Conservation (phyloP, 2,113 vertebrate species). For the Muntiacus reevesi region DNA sequence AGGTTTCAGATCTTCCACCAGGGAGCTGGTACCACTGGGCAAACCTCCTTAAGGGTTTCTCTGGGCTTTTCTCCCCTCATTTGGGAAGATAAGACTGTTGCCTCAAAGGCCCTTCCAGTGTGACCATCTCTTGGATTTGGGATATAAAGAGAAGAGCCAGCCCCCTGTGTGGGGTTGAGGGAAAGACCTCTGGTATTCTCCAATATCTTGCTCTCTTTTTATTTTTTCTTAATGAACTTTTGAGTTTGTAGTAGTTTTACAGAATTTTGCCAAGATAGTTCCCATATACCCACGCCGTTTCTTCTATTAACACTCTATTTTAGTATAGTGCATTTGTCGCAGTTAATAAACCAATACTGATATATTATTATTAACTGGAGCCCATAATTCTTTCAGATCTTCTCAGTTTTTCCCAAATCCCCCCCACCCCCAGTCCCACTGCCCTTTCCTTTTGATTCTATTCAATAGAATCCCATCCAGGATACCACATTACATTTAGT, state of each 20-base stretch:
- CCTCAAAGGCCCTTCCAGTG: neutral
- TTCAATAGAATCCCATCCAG: neutral
- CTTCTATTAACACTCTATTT: neutral
- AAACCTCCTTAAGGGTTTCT: neutral
- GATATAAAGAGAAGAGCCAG: neutral
- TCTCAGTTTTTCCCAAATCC: neutral
- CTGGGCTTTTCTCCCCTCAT: neutral
- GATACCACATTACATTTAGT: neutral
- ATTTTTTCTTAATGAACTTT: neutral
- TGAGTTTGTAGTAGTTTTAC: neutral
- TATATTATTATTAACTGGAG: neutral
- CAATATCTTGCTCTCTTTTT: neutral
- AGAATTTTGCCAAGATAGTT: constrained; percentile 2
- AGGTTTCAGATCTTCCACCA: neutral
- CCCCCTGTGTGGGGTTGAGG: neutral
- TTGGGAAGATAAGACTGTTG: neutral
- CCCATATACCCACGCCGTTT: neutral
- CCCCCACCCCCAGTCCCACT: neutral
- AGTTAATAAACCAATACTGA: neutral
- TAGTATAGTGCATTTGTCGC: neutral
- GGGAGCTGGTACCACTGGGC: neutral
- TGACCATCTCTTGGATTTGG: neutral
- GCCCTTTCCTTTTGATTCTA: neutral
- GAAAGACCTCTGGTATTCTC: neutral
- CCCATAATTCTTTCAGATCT: neutral